Evolutionary conservation across 92 coral and sea anemone genomes (phyloP), one percentile per base, ranked within the genome.

Genomic region (Zoanthus gigantus): DNA sequence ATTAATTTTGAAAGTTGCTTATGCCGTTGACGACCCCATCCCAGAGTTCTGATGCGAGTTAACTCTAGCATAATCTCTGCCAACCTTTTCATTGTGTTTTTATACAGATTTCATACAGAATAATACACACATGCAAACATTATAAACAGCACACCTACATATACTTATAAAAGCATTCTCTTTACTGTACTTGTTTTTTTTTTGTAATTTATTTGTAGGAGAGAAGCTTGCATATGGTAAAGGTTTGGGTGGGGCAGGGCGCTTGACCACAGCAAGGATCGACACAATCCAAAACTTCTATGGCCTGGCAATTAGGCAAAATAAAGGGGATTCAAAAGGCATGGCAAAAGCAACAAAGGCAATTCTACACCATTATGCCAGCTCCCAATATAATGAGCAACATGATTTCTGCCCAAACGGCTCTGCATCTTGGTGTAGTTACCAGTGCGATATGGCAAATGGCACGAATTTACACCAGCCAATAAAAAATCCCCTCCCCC

Each of bases 321-420:
- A 92, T 31, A 86, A 90, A 63, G 93, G 91, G 6, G 61, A 82
- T 37, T 87, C 89, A 15, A 12, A 77, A 72, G 83, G 54, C 34
- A 92, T 92, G 87, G 85, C 92, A n/a, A 61, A 76, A 60, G 92
- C 92, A 1, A 89, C 90, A 71, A 61, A 76, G 30, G 95, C 95
- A 4, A 80, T 90, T 6, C 79, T 86, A 8, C 72, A 78, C 28
- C 89, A 92, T 42, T 83, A 90, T 65, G 45, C 82, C 74, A 92
- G 93, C 77, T 76, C 90, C 3, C 78, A 53, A 29, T 91, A 92
- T 30, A 83, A 87, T 37, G 89, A 91, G 0, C 87, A 90, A 31
- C 92, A 90, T 74, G 78, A 90, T 32, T 79, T 68, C 77, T 92
- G 93, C 11, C 95, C 91, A 5, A 23, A 69, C 4, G 91, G 93